Conservation (phyloP, 2,888 invertebrate species). For the Eupeodes luniger region DNA sequence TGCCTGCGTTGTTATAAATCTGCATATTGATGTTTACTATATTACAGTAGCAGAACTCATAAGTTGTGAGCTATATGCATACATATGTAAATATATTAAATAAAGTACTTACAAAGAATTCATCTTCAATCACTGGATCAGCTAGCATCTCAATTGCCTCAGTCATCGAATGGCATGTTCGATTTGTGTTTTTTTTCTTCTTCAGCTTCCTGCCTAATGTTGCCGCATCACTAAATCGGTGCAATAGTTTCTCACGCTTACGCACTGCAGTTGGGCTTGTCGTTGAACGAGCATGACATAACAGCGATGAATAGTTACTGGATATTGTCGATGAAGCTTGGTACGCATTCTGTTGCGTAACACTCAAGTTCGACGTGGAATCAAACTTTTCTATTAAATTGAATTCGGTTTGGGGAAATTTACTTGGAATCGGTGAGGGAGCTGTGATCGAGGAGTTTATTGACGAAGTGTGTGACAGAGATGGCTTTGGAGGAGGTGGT, state of each 20-base stretch:
- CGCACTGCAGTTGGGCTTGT: constrained; percentile 82
- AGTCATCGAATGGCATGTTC: constrained; percentile 84
- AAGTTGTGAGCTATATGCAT: too few species aligned
- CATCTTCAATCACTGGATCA: constrained; percentile 84
- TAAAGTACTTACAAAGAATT: constrained; percentile 83
- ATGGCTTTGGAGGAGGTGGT: constrained; percentile 82
- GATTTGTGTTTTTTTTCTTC: constrained; percentile 83
- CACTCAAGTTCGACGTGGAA: constrained; percentile 80
- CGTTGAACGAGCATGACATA: constrained; percentile 82
- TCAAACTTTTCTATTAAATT: constrained; percentile 83
- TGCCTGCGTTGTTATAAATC: too few species aligned
- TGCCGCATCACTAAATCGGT: constrained; percentile 84
- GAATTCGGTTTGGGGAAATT: constrained; percentile 83
- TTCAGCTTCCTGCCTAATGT: constrained; percentile 83
- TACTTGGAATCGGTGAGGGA: constrained; percentile 80
- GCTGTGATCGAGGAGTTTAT: constrained; percentile 78
- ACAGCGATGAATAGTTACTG: constrained; percentile 80
- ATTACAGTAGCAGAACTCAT: too few species aligned
- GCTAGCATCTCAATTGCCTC: constrained; percentile 84
- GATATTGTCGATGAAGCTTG: constrained; percentile 79
- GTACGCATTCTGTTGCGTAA: constrained; percentile 81
- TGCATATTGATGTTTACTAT: too few species aligned
- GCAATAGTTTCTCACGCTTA: constrained; percentile 83
- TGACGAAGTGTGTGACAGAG: constrained; percentile 79
- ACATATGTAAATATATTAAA: too few species aligned